Evolutionary conservation across 2,113 vertebrate species (phyloP), one percentile per base, ranked within the genome.

Genomic region (Prionailurus bengalensis): DNA sequence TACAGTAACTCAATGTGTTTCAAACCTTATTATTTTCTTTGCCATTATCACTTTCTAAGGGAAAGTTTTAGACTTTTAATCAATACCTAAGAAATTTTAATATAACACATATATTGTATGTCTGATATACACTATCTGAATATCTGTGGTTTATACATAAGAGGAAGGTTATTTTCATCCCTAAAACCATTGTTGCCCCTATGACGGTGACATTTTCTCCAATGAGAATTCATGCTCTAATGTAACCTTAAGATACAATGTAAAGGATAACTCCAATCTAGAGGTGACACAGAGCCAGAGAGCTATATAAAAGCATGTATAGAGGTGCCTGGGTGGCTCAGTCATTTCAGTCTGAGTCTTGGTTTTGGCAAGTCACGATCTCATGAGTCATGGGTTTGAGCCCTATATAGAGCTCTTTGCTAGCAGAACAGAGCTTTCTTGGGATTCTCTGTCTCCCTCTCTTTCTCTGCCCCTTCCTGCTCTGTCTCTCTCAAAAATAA

Each of bases 81-180:
- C 15, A 79, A 55, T 0, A 0, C 13, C 0, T 31, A 55, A 84
- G 17, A 53, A 45, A 61, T 78, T n/a, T 78, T 81, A 87, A 53
- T 78, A 33, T 0, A 1, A 58, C 0, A 4, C 33, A 53, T 31
- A 58, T 16, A n/a, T 13, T 42, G 5, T 23, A 6, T 25, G 42
- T 83, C 4, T 79, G 3, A 6, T 33, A 23, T 33, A 0, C 33
- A 27, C 3, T 48, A 0, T n/a, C 45, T 61, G 9, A 7, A 27
- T 63, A 55, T 48, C 5, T 70, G 2, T 73, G 6, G 17, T 83
- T 82, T 87, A 23, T 66, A n/a, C 8, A 33, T 79, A 93, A 27
- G 4, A 53, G 5, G 51, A 31, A 80, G 11, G 79, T 94, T 33
- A 29, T 61, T 94, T 91, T 74, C 25, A 74, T 8, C 21, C 14